A percentile compares a stretch with the other conserved stretches of the same genome.
phyloP scores from a whole-genome alignment of 1,140 invertebrate genomes.

The Drosophila persimilis region DNA sequence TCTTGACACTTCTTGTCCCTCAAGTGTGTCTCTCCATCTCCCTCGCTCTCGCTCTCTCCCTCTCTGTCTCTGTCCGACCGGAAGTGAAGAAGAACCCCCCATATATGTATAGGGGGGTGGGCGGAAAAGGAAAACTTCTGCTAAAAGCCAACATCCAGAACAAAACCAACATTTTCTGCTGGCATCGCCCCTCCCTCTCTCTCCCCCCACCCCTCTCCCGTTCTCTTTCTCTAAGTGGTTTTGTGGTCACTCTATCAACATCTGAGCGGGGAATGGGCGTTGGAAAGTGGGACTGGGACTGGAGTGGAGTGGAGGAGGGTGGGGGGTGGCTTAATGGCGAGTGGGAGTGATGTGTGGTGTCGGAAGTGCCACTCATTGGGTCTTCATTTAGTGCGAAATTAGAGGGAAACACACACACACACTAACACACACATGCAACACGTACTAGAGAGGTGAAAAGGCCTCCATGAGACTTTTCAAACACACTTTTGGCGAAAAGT shows the following conservation, averaged over 20 bases:
- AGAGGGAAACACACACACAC: not conserved
- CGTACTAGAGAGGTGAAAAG: conserved; percentile 28
- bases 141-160: conserved; percentile 48
- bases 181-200: not conserved
- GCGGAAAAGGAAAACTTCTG: conserved; percentile 34
- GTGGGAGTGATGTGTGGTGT: not conserved
- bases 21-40: conserved; percentile 28
- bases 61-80: conserved; percentile 45
- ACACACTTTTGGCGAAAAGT: conserved; percentile 11
- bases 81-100: conserved; percentile 41
- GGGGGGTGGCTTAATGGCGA: not conserved
- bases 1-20: conserved; percentile 52
- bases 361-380: conserved; percentile 27
- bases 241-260: conserved; percentile 39
- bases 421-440: not conserved
- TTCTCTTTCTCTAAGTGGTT: conserved; percentile 39
- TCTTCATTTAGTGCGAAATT: conserved; percentile 37
- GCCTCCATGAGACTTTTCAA: conserved; percentile 22
- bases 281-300: conserved; percentile 2
- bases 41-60: not conserved
- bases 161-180: conserved; percentile 38
- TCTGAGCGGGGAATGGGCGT: not conserved
- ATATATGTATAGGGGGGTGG: conserved; percentile 10
- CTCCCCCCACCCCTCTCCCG: not conserved
- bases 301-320: not conserved